Evolutionary conservation across 2,113 vertebrate genomes (phyloP).

Genomic region (Mandrillus leucophaeus): DNA sequence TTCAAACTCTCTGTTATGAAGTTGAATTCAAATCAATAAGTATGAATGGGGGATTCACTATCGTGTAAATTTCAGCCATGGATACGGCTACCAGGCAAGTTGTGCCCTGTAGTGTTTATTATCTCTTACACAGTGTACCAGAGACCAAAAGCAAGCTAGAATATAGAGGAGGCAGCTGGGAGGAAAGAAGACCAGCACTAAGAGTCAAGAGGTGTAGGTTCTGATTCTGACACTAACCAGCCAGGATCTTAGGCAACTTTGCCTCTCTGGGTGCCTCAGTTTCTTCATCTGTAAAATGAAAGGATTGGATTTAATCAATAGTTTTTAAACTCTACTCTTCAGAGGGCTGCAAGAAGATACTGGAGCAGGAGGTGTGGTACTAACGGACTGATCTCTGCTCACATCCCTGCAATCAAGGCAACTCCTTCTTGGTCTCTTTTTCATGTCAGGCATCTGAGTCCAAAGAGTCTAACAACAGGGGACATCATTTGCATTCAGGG

Average conservation of each 20-base stretch:
- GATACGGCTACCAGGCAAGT: neutral
- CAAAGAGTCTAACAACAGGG: neutral
- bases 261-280: neutral
- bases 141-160: neutral
- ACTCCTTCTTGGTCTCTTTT: neutral
- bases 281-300: neutral
- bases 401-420: neutral
- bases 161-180: neutral
- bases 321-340: neutral
- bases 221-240: neutral
- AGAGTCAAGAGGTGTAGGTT: neutral
- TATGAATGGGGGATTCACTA: neutral
- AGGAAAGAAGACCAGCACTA: neutral
- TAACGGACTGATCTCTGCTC: neutral
- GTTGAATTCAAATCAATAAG: neutral
- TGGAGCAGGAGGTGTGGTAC: neutral
- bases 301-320: neutral
- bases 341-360: neutral
- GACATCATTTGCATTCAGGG: neutral
- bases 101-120: neutral
- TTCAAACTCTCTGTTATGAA: constrained; percentile 1
- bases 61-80: neutral
- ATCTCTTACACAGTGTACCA: neutral
- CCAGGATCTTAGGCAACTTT: neutral
- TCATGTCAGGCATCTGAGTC: neutral